Conservation (phyloP, 2,113 vertebrate genomes). For the Chaetodon auriga region DNA sequence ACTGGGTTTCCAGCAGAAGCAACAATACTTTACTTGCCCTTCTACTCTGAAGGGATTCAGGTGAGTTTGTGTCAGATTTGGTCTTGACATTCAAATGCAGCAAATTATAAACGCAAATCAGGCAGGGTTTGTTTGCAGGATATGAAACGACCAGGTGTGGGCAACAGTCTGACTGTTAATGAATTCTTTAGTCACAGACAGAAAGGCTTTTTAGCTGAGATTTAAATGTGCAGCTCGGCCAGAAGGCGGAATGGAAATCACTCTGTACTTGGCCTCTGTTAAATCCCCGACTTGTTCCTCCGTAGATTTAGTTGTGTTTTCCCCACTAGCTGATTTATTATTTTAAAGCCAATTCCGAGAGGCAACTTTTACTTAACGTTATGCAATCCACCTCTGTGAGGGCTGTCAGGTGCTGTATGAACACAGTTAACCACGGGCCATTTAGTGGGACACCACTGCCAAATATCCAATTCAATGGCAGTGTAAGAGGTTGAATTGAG, state of each 20-base stretch:
- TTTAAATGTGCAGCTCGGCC: constrained; percentile 10
- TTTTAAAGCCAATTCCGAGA: constrained; percentile 9
- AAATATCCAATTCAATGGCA: constrained; percentile 1
- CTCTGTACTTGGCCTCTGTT: neutral
- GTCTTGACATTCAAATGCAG: neutral
- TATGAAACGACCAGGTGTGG: neutral
- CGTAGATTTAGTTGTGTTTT: constrained; percentile 7
- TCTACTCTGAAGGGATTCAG: constrained; percentile 1
- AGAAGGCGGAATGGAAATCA: neutral
- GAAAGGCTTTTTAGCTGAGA: constrained; percentile 21
- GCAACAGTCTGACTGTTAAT: constrained; percentile 17
- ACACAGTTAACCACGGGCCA: neutral
- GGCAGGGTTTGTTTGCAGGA: neutral
- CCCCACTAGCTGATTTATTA: constrained; percentile 12
- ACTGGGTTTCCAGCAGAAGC: constrained; percentile 23
- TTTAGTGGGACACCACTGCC: constrained; percentile 5
- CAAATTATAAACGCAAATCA: constrained; percentile 16
- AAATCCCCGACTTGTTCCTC: neutral
- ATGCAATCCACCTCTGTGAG: neutral
- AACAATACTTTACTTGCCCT: constrained; percentile 10
- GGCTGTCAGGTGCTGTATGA: constrained; percentile 10
- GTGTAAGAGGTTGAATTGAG: constrained; percentile 4
- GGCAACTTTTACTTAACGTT: neutral
- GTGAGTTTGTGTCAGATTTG: neutral
- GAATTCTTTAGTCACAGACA: constrained; percentile 11